Base-by-base conservation (phyloP, 2,888 invertebrate genomes). In the Eucera pruinosa region DNA sequence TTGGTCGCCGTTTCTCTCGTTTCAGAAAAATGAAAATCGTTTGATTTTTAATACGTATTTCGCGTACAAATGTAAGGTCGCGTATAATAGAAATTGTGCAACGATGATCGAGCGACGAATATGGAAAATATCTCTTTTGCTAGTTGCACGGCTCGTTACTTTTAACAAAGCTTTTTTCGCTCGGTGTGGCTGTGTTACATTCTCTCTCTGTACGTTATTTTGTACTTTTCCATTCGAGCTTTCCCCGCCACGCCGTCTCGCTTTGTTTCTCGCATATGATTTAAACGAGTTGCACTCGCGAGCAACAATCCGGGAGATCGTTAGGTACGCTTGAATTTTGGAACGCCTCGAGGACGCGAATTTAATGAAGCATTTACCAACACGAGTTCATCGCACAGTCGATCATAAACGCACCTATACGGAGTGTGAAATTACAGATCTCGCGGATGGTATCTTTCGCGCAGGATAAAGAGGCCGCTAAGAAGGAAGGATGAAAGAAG, bases 271-370 rank as follows among this genome's bases (percentile, higher is more conserved):
- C 61, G 33, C 57, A 41, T 72, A 43, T 43, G 36, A 71, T 39
- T 73, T 71, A 73, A 74, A 74, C 74, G 57, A 45, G 27, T 30
- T 20, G 41, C 39, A n/a, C 45, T 27, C 1, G 25, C 15, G 25
- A 54, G 52, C 43, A 47, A 47, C 33, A 33, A 70, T 27, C 33
- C 20, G 9, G 48, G 15, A 30, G 43, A 64, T 74, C 50, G 74
- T 74, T 57, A 43, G 74, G 36, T 36, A 52, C 50, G 64, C 45
- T 41, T 64, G 74, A 45, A 74, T 74, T 73, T 74, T 74, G 27
- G 58, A 64, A 64, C 64, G 45, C 43, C 30, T 64, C 27, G 43
- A 43, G 62, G 48, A 73, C 30, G 48, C 57, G 48, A 62, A 55
- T 54, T 62, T 62, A 74, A 64, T 23, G 50, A 73, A 55, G 27